phyloP scores from a whole-genome alignment of 2,797 vertebrate species.

The Coccyzus lansbergi region DNA sequence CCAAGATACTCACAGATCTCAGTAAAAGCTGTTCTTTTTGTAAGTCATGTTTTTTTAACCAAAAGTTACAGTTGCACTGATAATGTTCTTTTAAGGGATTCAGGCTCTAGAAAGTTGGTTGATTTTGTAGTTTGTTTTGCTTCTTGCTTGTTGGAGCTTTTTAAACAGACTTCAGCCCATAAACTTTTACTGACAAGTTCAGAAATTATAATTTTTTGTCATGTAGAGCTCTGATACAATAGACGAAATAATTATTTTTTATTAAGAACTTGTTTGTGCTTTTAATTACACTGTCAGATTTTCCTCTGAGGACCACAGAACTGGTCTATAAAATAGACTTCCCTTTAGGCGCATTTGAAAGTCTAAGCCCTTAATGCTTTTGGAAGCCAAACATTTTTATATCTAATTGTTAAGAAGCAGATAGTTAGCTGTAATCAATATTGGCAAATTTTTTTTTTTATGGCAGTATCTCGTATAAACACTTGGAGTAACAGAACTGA shows the following conservation, averaged over 20 bases:
- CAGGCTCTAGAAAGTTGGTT: not conserved
- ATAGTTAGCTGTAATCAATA: not conserved
- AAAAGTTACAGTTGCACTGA: not conserved
- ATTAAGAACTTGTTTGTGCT: not conserved
- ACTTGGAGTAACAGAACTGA: not conserved
- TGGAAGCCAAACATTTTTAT: not conserved
- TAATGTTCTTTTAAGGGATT: not conserved
- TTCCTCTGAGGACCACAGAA: not conserved
- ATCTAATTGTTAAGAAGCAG: not conserved
- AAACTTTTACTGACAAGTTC: not conserved
- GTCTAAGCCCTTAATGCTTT: not conserved
- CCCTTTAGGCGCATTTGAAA: not conserved
- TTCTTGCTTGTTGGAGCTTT: not conserved
- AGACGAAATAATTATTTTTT: not conserved
- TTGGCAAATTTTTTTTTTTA: not conserved
- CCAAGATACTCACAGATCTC: not conserved
- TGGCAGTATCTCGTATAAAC: not conserved
- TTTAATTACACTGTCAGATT: not conserved
- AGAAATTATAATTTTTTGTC: not conserved
- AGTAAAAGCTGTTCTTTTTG: not conserved
- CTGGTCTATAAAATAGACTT: not conserved
- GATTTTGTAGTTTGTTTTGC: not conserved
- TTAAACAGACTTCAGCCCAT: not conserved
- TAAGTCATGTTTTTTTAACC: not conserved
- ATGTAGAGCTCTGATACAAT: not conserved